Conservation (phyloP, 2,113 vertebrate species). For the Promerops cafer region DNA sequence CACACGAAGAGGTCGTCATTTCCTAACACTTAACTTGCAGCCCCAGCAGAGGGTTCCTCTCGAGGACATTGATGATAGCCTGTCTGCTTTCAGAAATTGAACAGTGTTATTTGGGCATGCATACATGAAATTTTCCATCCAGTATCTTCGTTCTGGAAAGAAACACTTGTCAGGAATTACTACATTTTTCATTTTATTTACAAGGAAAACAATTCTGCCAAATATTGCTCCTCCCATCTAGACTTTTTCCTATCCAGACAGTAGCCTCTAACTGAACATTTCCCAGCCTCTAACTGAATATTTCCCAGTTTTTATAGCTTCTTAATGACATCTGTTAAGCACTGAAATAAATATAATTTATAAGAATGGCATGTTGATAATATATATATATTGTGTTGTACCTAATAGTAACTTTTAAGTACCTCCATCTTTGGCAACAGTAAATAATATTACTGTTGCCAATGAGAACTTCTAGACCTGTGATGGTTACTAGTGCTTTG, state of each 20-base stretch:
- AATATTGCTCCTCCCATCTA: background rate
- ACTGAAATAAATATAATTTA: background rate
- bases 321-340: background rate
- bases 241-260: background rate
- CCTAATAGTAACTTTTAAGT: background rate
- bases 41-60: background rate
- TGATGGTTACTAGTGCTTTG: background rate
- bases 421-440: background rate
- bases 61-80: background rate
- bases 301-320: background rate
- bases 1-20: background rate
- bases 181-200: background rate
- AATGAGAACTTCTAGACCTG: background rate
- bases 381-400: background rate
- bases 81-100: background rate
- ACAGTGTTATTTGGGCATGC: background rate
- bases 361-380: background rate
- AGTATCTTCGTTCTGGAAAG: background rate
- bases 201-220: background rate
- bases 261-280: background rate
- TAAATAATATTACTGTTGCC: background rate
- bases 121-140: background rate
- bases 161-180: background rate
- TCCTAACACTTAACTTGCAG: accelerated
- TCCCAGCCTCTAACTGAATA: background rate